Evolutionary conservation across 2,888 invertebrate species (phyloP).

Genomic region (Globia sparganii): DNA sequence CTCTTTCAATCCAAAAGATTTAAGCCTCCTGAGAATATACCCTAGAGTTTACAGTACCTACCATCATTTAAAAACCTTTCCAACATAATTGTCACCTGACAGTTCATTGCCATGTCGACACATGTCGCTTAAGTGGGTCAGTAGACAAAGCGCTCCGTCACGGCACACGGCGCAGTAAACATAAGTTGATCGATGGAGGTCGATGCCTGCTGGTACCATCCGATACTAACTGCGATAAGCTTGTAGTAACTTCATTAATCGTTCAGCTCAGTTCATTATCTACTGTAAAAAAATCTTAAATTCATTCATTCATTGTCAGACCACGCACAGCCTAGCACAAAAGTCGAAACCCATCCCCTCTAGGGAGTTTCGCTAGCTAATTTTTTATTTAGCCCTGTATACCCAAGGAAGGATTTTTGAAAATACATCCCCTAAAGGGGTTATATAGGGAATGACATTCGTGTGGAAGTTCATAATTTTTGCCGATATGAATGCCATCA

Average conservation of each 20-base stretch:
- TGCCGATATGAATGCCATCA: too few species aligned
- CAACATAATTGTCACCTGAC: constrained; percentile 23
- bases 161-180: constrained; percentile 32
- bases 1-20: not conserved
- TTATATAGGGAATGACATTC: too few species aligned
- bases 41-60: not conserved
- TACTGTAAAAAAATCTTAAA: not conserved
- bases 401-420: too few species aligned
- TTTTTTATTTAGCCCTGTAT: too few species aligned
- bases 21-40: too few species aligned
- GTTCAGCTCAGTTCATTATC: not conserved
- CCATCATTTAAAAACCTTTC: constrained; percentile 7
- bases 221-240: constrained; percentile 19
- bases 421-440: too few species aligned
- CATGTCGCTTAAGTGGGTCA: constrained; percentile 50
- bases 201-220: constrained; percentile 27
- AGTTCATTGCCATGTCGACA: constrained; percentile 28
- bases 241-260: constrained; percentile 2
- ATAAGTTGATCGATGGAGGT: constrained; percentile 55
- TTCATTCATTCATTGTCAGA: too few species aligned
- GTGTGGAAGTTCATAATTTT: too few species aligned
- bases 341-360: too few species aligned
- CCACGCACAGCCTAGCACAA: too few species aligned
- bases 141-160: constrained; percentile 34
- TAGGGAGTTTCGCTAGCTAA: too few species aligned